Evolutionary conservation across 2,797 vertebrate genomes (phyloP).

Genomic region (Pristis pectinata): DNA sequence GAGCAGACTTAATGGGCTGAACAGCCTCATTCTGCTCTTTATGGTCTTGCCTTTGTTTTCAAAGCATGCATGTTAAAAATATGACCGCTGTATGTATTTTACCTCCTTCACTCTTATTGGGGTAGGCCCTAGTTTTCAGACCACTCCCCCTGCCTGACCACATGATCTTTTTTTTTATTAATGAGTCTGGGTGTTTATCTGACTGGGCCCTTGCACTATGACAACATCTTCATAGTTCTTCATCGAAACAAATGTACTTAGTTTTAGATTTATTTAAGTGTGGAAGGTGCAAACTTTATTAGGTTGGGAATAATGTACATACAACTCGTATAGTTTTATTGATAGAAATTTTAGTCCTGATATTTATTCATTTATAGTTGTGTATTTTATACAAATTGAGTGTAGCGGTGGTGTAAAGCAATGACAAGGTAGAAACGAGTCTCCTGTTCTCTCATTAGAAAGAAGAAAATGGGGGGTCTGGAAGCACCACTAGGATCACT

Average conservation of each 20-base stretch:
- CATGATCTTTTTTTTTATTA: not conserved
- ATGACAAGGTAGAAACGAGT: slow-evolving; percentile 24
- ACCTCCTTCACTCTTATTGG: not conserved
- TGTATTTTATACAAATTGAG: not conserved
- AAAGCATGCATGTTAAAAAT: not conserved
- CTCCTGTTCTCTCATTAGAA: slow-evolving; percentile 35
- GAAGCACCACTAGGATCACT: slow-evolving; percentile 36
- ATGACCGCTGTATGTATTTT: not conserved
- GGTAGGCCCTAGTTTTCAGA: not conserved
- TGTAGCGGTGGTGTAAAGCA: slow-evolving; percentile 3
- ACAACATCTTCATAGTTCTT: not conserved
- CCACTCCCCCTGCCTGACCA: not conserved
- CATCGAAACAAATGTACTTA: not conserved
- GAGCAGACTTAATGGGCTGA: too few species aligned
- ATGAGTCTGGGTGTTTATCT: not conserved
- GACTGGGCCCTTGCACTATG: not conserved
- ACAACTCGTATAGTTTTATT: not conserved
- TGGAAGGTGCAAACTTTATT: not conserved
- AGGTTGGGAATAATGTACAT: not conserved
- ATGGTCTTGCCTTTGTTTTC: too few species aligned
- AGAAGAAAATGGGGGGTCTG: slow-evolving; percentile 37
- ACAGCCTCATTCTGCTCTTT: too few species aligned
- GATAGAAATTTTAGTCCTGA: not conserved
- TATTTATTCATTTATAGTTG: not conserved
- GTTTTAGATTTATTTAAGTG: not conserved